Percentiles rank a stretch among this genome's conserved stretches.
Evolutionary conservation across 2,888 invertebrate species (phyloP).

Genomic region (Nasonia oneida): DNA sequence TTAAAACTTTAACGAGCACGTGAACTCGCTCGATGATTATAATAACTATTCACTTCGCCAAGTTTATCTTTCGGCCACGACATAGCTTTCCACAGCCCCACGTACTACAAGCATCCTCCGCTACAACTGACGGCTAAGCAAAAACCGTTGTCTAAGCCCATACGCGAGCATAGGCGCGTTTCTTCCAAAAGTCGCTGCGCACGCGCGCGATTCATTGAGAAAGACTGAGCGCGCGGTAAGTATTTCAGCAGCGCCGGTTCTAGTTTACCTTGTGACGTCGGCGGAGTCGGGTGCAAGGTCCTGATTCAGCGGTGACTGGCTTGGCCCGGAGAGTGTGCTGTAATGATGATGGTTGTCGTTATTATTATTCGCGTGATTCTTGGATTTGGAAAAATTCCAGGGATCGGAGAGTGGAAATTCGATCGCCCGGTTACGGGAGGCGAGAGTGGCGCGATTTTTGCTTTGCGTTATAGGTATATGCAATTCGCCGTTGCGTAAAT

Average conservation of each 20-base stretch:
- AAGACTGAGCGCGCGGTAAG: neutral
- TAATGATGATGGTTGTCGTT: conserved; percentile 9
- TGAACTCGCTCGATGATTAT: neutral
- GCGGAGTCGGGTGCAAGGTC: conserved; percentile 28
- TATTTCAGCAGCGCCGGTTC: neutral
- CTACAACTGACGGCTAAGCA: neutral
- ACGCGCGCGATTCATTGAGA: neutral
- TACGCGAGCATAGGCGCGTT: neutral
- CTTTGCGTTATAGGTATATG: neutral
- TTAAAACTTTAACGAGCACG: conserved; percentile 10
- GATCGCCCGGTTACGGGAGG: neutral
- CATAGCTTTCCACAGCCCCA: neutral
- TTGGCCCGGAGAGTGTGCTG: neutral
- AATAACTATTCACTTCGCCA: neutral
- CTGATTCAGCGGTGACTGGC: neutral
- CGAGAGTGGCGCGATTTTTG: neutral
- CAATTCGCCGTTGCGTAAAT: conserved; percentile 1
- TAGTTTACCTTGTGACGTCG: conserved; percentile 50
- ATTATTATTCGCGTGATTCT: conserved; percentile 23
- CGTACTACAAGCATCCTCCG: neutral
- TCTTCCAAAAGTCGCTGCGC: neutral
- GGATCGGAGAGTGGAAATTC: neutral
- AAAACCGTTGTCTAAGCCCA: conserved; percentile 2
- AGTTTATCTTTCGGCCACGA: neutral
- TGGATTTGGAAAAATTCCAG: neutral